Evolutionary conservation across 1,140 invertebrate species (phyloP).

Genomic region (Choristoneura fumiferana): DNA sequence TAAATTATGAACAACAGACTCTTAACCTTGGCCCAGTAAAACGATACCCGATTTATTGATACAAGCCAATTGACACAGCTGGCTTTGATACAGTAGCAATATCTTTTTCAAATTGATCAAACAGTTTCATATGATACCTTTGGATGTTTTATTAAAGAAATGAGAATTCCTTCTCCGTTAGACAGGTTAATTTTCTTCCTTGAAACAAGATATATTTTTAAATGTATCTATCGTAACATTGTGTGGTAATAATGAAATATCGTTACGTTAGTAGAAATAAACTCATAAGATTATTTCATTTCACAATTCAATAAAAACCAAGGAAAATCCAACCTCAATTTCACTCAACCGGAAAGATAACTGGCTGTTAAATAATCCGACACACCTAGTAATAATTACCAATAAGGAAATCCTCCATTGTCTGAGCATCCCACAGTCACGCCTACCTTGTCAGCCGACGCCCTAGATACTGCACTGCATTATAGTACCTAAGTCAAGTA

Average conservation of each 20-base stretch:
- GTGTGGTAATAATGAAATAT: no score
- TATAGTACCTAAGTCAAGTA: background rate
- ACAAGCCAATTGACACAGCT: constrained; percentile 7
- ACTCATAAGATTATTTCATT: no score
- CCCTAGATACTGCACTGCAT: constrained; percentile 4
- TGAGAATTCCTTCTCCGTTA: background rate
- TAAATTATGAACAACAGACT: no score
- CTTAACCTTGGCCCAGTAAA: background rate
- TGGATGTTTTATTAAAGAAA: background rate
- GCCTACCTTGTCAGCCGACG: constrained; percentile 5
- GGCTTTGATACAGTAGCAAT: background rate
- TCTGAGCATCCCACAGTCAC: constrained; percentile 3
- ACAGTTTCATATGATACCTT: background rate
- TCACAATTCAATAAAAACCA: no score
- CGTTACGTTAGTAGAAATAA: no score
- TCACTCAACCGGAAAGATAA: background rate
- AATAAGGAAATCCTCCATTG: constrained; percentile 11
- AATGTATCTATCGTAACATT: no score
- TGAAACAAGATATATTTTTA: no score
- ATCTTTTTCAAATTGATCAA: background rate
- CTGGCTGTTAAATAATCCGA: background rate
- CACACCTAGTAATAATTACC: constrained; percentile 1
- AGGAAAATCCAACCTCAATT: no score
- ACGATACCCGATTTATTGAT: background rate
- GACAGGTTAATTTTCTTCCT: no score